Evolutionary conservation across 2,888 invertebrate genomes (phyloP).

Genomic region (Frankliniella fusca): DNA sequence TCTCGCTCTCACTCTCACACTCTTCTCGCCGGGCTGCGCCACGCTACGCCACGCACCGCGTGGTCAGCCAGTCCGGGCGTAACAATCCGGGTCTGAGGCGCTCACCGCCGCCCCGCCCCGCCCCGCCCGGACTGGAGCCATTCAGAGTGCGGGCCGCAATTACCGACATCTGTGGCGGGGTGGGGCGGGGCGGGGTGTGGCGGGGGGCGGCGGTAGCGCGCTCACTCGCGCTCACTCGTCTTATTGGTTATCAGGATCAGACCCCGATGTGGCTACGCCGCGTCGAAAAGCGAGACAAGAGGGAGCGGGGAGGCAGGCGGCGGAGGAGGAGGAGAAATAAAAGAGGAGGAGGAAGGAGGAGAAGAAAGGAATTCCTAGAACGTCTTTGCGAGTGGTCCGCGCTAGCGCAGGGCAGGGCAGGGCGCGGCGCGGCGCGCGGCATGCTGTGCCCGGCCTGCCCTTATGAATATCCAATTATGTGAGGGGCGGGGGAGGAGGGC

Average conservation of each 20-base stretch:
- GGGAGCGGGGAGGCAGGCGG: no score
- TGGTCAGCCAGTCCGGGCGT: background rate
- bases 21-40: background rate
- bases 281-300: background rate
- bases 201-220: background rate
- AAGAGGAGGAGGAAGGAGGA: no score
- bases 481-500: background rate
- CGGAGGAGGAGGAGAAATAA: background rate
- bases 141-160: background rate
- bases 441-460: background rate
- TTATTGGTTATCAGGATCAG: background rate
- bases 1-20: background rate
- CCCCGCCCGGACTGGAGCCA: background rate
- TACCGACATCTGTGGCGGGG: background rate
- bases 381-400: background rate
- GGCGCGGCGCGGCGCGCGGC: background rate
- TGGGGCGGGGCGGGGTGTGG: background rate
- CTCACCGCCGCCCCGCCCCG: background rate
- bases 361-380: background rate
- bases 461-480: slow-evolving; percentile 10
- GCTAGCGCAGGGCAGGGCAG: background rate
- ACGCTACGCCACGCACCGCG: background rate
- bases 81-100: background rate
- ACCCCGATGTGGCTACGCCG: background rate
- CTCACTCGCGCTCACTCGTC: background rate